These are phyloP conservation scores for Sclerurus mexicanus DNA, from an alignment of 2,113 vertebrate species.

Conservation along the genomic window DNA sequence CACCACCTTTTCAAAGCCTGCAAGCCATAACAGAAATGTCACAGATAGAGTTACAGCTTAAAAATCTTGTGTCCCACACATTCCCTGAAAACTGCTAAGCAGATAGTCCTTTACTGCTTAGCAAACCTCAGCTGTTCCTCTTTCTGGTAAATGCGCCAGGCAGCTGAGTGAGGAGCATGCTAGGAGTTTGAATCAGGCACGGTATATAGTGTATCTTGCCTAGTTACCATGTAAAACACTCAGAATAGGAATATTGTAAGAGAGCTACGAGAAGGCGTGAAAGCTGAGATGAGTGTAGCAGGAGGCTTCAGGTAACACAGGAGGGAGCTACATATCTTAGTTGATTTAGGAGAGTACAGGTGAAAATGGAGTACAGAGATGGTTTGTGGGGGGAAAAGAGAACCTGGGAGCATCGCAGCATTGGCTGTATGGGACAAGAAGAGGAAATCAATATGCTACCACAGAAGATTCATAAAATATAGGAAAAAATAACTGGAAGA, in stretches of 20 bases:
- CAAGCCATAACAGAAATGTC: not conserved
- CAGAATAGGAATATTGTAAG: not conserved
- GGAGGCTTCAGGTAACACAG: not conserved
- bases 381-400: not conserved
- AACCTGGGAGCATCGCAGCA: not conserved
- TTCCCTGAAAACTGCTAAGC: not conserved
- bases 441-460: not conserved
- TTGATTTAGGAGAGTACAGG: not conserved
- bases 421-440: not conserved
- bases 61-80: not conserved
- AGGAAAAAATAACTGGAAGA: not conserved
- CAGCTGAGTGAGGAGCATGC: not conserved
- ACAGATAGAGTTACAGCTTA: not conserved
- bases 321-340: not conserved
- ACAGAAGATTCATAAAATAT: not conserved
- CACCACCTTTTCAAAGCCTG: not conserved
- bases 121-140: not conserved
- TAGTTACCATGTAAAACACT: not conserved
- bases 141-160: not conserved
- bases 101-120: not conserved
- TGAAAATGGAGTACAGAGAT: not conserved
- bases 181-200: not conserved
- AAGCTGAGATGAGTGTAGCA: not conserved
- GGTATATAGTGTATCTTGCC: not conserved
- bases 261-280: not conserved